phyloP scores from a whole-genome alignment of 2,113 vertebrate species.

The human region DNA sequence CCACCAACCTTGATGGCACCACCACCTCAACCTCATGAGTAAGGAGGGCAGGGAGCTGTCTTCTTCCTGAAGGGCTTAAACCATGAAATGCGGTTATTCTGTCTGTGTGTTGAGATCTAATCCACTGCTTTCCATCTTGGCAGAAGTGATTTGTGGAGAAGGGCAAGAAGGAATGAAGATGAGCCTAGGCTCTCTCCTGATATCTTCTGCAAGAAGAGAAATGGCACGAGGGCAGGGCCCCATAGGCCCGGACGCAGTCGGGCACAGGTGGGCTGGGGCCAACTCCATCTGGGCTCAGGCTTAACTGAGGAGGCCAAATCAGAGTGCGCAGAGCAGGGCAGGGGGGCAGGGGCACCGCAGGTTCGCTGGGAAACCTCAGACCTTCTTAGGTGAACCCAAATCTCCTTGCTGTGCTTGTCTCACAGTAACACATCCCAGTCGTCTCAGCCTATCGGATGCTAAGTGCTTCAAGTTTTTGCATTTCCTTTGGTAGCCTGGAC shows the following conservation, averaged over 20 bases:
- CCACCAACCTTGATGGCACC: neutral
- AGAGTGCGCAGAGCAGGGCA: neutral
- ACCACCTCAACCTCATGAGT: neutral
- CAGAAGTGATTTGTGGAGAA: neutral
- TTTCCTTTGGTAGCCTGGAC: neutral
- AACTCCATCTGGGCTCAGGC: neutral
- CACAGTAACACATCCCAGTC: neutral
- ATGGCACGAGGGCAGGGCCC: neutral
- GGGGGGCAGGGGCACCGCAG: neutral
- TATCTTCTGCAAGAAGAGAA: neutral
- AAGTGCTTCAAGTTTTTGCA: neutral
- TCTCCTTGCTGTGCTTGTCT: neutral
- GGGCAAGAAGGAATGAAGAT: neutral
- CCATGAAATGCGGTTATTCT: neutral
- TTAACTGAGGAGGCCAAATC: neutral
- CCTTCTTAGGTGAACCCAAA: neutral
- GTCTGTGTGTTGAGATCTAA: neutral
- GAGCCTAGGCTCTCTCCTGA: neutral
- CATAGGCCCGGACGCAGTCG: fast-evolving
- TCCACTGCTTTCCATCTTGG: neutral
- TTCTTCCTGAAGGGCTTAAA: neutral
- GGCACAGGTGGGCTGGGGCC: neutral
- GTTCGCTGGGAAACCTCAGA: neutral
- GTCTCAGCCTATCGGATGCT: neutral
- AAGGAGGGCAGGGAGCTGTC: neutral